phyloP scores from a whole-genome alignment of 2,888 invertebrate genomes.

The Carterocephalus palaemon region DNA sequence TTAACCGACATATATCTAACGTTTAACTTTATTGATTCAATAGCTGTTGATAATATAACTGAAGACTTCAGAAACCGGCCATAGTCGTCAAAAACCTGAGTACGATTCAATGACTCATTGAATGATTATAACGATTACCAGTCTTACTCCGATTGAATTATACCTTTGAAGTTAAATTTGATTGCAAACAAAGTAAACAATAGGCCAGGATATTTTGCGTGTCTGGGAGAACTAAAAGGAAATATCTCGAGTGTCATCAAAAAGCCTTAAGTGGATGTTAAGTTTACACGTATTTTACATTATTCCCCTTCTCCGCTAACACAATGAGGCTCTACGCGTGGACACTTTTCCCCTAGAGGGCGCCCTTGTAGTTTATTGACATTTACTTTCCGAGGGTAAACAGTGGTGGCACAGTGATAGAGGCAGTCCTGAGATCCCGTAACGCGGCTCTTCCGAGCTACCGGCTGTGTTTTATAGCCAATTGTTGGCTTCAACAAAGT shows the following conservation, averaged over 20 bases:
- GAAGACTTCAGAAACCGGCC: too few species aligned
- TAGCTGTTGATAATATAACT: too few species aligned
- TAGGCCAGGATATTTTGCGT: neutral
- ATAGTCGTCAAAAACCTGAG: too few species aligned
- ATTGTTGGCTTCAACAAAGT: constrained; percentile 14
- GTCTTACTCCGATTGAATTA: too few species aligned
- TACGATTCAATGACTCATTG: too few species aligned
- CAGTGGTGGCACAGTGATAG: constrained; percentile 46
- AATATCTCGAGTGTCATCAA: constrained; percentile 3
- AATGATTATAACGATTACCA: too few species aligned
- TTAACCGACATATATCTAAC: too few species aligned
- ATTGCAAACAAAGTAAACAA: too few species aligned
- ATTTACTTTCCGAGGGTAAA: constrained; percentile 74
- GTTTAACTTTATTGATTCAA: too few species aligned
- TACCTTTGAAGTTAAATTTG: too few species aligned
- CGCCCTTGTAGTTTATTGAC: constrained; percentile 72
- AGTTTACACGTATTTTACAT: constrained; percentile 43
- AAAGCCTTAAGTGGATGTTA: constrained; percentile 13
- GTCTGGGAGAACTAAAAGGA: neutral
- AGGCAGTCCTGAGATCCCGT: constrained; percentile 50
- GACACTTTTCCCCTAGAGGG: constrained; percentile 60
- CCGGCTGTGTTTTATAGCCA: constrained; percentile 20
- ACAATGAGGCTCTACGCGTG: constrained; percentile 49
- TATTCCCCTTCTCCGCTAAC: constrained; percentile 46
- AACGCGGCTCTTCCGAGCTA: constrained; percentile 32